Evolutionary conservation across 2,888 invertebrate species (phyloP).

Genomic region (Melanotus villosus): DNA sequence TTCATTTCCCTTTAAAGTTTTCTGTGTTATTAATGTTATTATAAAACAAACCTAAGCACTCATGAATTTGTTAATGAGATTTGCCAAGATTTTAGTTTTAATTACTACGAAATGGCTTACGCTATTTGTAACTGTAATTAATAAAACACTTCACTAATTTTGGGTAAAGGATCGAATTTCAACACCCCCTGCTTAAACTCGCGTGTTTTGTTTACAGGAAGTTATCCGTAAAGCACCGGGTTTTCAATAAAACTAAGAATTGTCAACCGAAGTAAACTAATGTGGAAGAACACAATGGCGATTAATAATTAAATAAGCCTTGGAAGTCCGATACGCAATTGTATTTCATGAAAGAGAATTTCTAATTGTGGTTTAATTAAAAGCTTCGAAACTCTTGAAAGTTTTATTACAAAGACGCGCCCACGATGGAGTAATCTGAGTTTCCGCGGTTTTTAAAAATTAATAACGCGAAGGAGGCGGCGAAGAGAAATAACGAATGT

Average conservation of each 20-base stretch:
- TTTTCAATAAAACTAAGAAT: neutral
- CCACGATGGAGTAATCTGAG: constrained; percentile 33
- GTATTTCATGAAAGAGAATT: constrained; percentile 22
- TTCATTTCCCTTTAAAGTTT: too few relatives aligned
- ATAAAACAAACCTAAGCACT: too few relatives aligned
- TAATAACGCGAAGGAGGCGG: constrained; percentile 58
- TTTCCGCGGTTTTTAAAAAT: constrained; percentile 53
- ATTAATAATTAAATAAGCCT: constrained; percentile 3
- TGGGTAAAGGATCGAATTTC: too few relatives aligned
- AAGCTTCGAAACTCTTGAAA: constrained; percentile 22
- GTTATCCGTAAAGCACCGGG: too few relatives aligned
- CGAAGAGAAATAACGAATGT: constrained; percentile 51
- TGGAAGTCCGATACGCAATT: neutral
- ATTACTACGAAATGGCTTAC: too few relatives aligned
- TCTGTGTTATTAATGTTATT: too few relatives aligned
- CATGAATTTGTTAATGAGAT: too few relatives aligned
- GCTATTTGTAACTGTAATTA: too few relatives aligned
- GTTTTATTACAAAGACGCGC: constrained; percentile 39
- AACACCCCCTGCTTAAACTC: too few relatives aligned
- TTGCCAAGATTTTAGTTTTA: too few relatives aligned
- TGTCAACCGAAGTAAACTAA: neutral
- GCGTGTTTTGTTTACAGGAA: too few relatives aligned
- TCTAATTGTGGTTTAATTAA: constrained; percentile 36
- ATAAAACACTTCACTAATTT: too few relatives aligned
- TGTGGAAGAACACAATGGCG: neutral